phyloP scores from a whole-genome alignment of 2,797 vertebrate genomes.

The Sebastolobus alascanus region DNA sequence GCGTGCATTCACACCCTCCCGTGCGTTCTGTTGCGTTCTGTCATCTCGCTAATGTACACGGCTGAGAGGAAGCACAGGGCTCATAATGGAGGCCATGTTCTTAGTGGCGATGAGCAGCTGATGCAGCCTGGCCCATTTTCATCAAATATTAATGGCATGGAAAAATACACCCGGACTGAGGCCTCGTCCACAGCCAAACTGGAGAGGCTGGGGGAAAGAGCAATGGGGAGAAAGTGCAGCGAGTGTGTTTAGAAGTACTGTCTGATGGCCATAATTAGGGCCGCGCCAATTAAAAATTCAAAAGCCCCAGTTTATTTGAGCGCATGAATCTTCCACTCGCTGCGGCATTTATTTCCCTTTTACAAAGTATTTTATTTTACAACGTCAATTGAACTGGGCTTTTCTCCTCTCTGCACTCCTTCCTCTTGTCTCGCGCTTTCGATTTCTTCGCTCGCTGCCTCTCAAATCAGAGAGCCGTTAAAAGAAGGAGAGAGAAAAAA shows the following conservation, averaged over 20 bases:
- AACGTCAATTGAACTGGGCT: slow-evolving; percentile 90
- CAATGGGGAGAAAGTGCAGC: slow-evolving; percentile 91
- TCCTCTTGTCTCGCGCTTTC: slow-evolving; percentile 69
- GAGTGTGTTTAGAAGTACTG: slow-evolving; percentile 98
- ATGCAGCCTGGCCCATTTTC: slow-evolving; percentile 99
- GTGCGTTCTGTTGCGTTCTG: slow-evolving; percentile 91
- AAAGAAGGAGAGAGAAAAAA: not conserved
- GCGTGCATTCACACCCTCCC: slow-evolving; percentile 53
- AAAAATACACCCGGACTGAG: slow-evolving; percentile 97
- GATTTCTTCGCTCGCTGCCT: slow-evolving; percentile 85
- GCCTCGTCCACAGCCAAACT: slow-evolving; percentile 78
- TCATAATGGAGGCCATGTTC: slow-evolving; percentile 97
- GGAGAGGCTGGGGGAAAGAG: slow-evolving; percentile 89
- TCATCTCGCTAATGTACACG: slow-evolving; percentile 96
- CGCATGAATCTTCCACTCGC: slow-evolving; percentile 95
- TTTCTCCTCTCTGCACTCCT: slow-evolving; percentile 79
- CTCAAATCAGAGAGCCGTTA: slow-evolving; percentile 25
- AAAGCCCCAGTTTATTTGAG: slow-evolving; percentile 99
- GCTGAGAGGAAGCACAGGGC: slow-evolving; percentile 95
- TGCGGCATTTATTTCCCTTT: slow-evolving; percentile 98
- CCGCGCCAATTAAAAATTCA: slow-evolving; percentile 99
- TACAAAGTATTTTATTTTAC: slow-evolving; percentile 99
- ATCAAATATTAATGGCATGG: slow-evolving; percentile 99
- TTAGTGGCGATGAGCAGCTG: slow-evolving; percentile 96
- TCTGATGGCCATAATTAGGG: slow-evolving; percentile 99